These are phyloP conservation scores for Drosophila nigritarsus DNA, from an alignment of 2,888 invertebrate species.

Conservation along the genomic window DNA sequence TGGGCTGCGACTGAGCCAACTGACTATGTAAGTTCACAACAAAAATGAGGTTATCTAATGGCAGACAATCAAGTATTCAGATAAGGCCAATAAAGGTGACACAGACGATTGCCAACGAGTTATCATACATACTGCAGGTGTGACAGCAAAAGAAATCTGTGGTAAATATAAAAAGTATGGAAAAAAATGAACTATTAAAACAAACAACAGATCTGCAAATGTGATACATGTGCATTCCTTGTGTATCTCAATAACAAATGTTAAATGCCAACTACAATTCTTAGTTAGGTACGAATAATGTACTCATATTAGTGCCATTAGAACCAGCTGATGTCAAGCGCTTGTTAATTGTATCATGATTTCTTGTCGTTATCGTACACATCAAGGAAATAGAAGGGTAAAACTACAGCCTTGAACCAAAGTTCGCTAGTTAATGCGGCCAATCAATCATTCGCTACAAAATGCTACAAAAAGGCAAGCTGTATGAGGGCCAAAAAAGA, in stretches of 20 bases:
- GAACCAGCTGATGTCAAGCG: constrained; percentile 31
- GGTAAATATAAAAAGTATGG: background rate
- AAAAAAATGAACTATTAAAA: background rate
- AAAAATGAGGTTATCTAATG: constrained; percentile 46
- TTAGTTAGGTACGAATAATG: background rate
- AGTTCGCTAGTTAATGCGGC: constrained; percentile 54
- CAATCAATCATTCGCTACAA: constrained; percentile 63
- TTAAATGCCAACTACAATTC: background rate
- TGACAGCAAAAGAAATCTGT: constrained; percentile 7
- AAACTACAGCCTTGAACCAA: constrained; percentile 31
- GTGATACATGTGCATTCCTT: background rate
- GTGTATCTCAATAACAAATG: constrained; percentile 4
- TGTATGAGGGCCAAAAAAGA: constrained; percentile 16
- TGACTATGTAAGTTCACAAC: constrained; percentile 24
- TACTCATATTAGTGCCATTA: constrained; percentile 7
- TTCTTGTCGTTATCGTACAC: constrained; percentile 1
- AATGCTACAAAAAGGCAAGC: constrained; percentile 54
- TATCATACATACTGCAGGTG: constrained; percentile 13
- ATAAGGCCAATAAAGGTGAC: constrained; percentile 35
- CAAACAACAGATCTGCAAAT: background rate
- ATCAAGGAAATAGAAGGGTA: constrained; percentile 23
- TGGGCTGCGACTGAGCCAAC: constrained; percentile 15
- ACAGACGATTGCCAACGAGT: constrained; percentile 11
- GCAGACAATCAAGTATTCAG: constrained; percentile 36
- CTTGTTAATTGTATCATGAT: constrained; percentile 33